These are phyloP conservation scores for Spodoptera littoralis DNA, from an alignment of 2,888 invertebrate species.

Conservation along the genomic window DNA sequence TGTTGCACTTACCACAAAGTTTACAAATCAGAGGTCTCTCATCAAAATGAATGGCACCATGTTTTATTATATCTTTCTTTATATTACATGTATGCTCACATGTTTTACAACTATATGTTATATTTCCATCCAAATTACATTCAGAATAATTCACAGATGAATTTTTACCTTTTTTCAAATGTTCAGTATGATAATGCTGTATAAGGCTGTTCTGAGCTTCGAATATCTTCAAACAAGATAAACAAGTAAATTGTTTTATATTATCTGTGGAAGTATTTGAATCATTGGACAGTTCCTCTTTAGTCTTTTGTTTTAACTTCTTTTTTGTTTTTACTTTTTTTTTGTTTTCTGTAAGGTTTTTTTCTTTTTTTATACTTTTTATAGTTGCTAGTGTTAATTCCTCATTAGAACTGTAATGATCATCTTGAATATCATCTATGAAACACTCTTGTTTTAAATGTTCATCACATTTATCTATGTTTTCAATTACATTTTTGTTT, in stretches of 20 bases:
- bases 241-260: slow-evolving; percentile 59
- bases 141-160: slow-evolving; percentile 42
- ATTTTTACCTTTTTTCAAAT: slow-evolving; percentile 32
- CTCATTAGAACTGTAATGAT: slow-evolving; percentile 28
- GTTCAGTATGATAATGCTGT: slow-evolving; percentile 67
- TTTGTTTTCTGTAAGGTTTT: slow-evolving; percentile 6
- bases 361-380: slow-evolving; percentile 24
- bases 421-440: slow-evolving; percentile 10
- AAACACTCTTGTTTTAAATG: slow-evolving; percentile 18
- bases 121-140: slow-evolving; percentile 37
- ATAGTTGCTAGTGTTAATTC: slow-evolving; percentile 10
- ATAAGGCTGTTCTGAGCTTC: slow-evolving; percentile 60
- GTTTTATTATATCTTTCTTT: slow-evolving; percentile 65
- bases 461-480: slow-evolving; percentile 9
- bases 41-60: slow-evolving; percentile 65
- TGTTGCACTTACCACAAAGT: slow-evolving; percentile 74
- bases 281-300: slow-evolving; percentile 11
- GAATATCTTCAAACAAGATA: slow-evolving; percentile 65
- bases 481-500: slow-evolving; percentile 4
- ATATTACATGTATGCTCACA: slow-evolving; percentile 66
- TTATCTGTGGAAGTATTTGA: neutral
- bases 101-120: slow-evolving; percentile 66
- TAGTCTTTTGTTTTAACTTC: slow-evolving; percentile 13
- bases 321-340: slow-evolving; percentile 6
- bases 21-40: slow-evolving; percentile 77